A percentile compares a stretch with the other conserved stretches of the same genome.
Conservation (phyloP, 2,888 invertebrate species). For the Macroteleia sp. region DNA sequence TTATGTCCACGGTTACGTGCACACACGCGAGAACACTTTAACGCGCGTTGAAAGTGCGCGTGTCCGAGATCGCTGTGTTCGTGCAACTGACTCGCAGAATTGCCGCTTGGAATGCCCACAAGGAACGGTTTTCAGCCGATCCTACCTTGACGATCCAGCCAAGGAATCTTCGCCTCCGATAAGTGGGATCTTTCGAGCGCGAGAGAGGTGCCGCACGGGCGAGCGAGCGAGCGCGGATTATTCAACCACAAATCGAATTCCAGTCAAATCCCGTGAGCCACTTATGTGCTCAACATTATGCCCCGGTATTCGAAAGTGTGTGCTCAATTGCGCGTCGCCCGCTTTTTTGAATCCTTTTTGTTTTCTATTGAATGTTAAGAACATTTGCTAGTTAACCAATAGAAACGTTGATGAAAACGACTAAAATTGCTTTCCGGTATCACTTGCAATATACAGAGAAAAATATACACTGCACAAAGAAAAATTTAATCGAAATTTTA, state of each 20-base stretch:
- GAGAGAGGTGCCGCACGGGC: conserved; percentile 33
- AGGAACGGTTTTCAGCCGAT: conserved; percentile 74
- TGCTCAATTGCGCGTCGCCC: too few species aligned
- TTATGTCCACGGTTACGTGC: conserved; percentile 10
- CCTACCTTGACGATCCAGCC: conserved; percentile 69
- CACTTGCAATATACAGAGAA: too few species aligned
- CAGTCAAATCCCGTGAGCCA: too few species aligned
- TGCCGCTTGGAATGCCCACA: conserved; percentile 79
- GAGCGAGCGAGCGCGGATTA: conserved; percentile 28
- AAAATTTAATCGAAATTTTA: too few species aligned
- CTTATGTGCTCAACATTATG: too few species aligned
- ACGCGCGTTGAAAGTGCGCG: conserved; percentile 69
- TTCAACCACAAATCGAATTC: conserved; percentile 47
- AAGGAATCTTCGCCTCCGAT: conserved; percentile 73
- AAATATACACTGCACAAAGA: too few species aligned
- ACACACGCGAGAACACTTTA: conserved; percentile 57
- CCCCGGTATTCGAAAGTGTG: too few species aligned
- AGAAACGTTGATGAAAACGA: too few species aligned
- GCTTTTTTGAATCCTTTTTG: too few species aligned
- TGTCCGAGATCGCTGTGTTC: conserved; percentile 71
- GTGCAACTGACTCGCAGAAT: conserved; percentile 78
- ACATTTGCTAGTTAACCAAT: too few species aligned
- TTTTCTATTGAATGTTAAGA: too few species aligned
- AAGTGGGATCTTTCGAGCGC: conserved; percentile 37
- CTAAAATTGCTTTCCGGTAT: too few species aligned